Evolutionary conservation across 2,113 vertebrate genomes (phyloP), one percentile per base, ranked within the genome.

Genomic region (Menura novaehollandiae): DNA sequence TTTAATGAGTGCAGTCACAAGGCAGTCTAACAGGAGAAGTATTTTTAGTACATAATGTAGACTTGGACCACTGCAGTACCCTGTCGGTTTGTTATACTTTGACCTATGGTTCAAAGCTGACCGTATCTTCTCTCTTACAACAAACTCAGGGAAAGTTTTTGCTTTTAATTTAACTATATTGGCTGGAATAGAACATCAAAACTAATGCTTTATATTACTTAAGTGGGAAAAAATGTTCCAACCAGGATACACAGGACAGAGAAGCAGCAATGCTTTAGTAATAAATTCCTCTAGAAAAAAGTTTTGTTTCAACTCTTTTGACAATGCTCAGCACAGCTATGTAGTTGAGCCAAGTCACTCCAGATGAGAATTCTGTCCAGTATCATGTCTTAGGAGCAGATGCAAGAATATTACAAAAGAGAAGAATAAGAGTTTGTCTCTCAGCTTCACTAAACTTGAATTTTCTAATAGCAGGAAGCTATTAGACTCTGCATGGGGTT

Each of bases 11-110:
- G 41, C 37, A 81, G 88, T 93, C 96, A 94, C 92, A 93, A 86
- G 92, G 68, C 9, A 67, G 52, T 13, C 39, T 41, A 63, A 71
- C 51, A 68, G 75, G 24, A 60, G 15, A 78, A 91, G 79, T 69
- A 72, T 71, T 93, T 91, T 88, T 64, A 92, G 60, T 59, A 52
- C 43, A 8, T 22, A 77, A 66, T 37, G 93, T 43, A 81, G 87
- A 66, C 93, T 89, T 92, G 76, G 69, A 81, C 44, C 80, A 75
- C 69, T 69, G 80, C 71, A 60, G 59, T 27, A 72, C 69, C 84
- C 81, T 89, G 59, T 51, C 68, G 32, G 39, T 72, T 86, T 87
- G 58, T 92, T 95, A 87, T 27, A 96, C 95, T 96, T 96, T 92
- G 93, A 89, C 91, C 92, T 32, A 0, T 2, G 49, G 56, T 91